These are phyloP conservation scores for Alethe castanea DNA, from an alignment of 2,113 vertebrate genomes.

Conservation along the genomic window DNA sequence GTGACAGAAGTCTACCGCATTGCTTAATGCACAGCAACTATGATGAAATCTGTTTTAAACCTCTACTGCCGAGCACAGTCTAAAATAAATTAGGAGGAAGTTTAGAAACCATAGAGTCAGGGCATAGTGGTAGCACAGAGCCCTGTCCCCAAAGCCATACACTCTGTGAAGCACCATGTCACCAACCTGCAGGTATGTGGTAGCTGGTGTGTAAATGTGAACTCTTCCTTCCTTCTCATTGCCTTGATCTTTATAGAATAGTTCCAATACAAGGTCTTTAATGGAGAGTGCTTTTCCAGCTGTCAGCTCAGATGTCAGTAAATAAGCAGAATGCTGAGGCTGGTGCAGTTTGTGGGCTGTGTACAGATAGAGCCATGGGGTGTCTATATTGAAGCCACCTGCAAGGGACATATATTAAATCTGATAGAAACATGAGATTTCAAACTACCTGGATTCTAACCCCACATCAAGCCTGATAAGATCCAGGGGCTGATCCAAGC, in stretches of 20 bases:
- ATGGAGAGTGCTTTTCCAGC: constrained; percentile 77
- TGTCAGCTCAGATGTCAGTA: constrained; percentile 73
- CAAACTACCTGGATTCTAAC: background rate
- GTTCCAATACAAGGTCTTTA: constrained; percentile 76
- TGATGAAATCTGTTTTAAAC: background rate
- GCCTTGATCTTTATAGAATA: constrained; percentile 70
- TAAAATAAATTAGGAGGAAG: background rate
- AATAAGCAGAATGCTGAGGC: constrained; percentile 69
- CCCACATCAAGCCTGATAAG: background rate
- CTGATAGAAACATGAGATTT: background rate
- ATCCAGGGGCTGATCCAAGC: background rate
- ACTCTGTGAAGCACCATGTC: background rate
- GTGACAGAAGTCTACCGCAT: background rate
- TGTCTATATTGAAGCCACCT: constrained; percentile 83
- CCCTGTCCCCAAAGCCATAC: background rate
- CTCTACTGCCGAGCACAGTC: background rate
- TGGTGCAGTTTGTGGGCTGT: constrained; percentile 75
- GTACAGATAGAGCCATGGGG: constrained; percentile 81
- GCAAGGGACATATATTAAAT: background rate
- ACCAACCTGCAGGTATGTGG: constrained; percentile 78
- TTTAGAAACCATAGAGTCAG: background rate
- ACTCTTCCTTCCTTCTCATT: constrained; percentile 76
- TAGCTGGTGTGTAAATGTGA: constrained; percentile 73
- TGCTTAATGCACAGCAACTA: background rate
- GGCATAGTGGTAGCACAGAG: background rate